phyloP scores from a whole-genome alignment of 2,888 invertebrate species.

The Tuta absoluta region DNA sequence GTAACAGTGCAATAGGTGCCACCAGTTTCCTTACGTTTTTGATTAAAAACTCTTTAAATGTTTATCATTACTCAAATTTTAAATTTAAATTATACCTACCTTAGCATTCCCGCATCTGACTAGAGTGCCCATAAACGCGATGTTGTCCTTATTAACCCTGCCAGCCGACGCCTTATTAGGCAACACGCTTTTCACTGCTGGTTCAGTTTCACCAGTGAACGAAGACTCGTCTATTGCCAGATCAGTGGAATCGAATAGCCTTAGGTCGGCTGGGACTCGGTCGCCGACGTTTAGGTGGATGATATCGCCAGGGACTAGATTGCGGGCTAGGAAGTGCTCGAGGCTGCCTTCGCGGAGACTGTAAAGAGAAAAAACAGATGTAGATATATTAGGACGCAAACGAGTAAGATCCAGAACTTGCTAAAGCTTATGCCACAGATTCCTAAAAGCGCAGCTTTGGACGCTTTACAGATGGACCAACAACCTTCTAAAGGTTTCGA shows the following conservation, averaged over 20 bases:
- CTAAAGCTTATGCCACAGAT: no score
- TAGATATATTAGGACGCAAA: not conserved
- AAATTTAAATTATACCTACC: conserved; percentile 79
- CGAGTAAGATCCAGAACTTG: no score
- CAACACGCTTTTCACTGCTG: conserved; percentile 88
- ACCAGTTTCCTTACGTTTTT: no score
- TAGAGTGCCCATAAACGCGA: conserved; percentile 99
- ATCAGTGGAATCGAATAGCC: conserved; percentile 96
- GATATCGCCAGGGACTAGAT: conserved; percentile 98
- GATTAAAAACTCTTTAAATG: no score
- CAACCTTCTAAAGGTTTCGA: no score
- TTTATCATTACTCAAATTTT: no score
- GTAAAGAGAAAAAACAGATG: conserved; percentile 43
- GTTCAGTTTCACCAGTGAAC: conserved; percentile 99
- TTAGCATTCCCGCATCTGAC: conserved; percentile 98
- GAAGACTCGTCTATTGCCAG: conserved; percentile 98
- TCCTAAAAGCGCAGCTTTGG: no score
- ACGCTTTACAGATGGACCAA: no score
- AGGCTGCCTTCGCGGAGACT: conserved; percentile 93
- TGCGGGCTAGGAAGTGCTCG: conserved; percentile 95
- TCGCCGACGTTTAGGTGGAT: conserved; percentile 96
- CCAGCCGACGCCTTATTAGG: conserved; percentile 84
- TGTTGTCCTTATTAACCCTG: conserved; percentile 88
- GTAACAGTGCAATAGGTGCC: no score
- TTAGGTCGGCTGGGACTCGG: conserved; percentile 97